Evolutionary conservation across 2,888 invertebrate genomes (phyloP), one percentile per base, ranked within the genome.

Genomic region (Deilephila porcellus): DNA sequence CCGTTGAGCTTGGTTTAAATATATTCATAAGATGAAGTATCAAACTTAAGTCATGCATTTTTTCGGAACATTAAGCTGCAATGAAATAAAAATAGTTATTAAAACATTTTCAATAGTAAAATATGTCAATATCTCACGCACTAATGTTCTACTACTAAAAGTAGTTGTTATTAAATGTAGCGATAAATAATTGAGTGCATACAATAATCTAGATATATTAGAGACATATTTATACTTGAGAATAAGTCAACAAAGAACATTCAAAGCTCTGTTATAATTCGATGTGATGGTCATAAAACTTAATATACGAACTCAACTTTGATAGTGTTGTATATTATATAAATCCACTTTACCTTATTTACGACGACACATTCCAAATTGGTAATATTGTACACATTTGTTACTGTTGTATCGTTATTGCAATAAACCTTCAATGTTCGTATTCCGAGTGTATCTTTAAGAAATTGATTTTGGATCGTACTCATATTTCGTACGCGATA

Each of bases 401-500:
- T 53, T 37, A 67, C 45, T 71, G 71, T 56, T 80, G 79, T 81
- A 85, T 82, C 80, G 79, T 83, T 83, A 86, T 83, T n/a, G 77
- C 76, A 75, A 71, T 80, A 77, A 82, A 86, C 85, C 81, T 84
- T 89, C 85, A 85, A 90, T 88, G 88, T 90, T 92, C 88, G 85
- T 86, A 85, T 81, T 80, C 60, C 79, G 81, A 78, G 77, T 77
- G 78, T 76, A 56, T 81, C 80, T 80, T 78, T 79, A 73, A 76
- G 74, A 78, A 83, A 83, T 84, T 82, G 67, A 83, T 79, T 82
- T 71, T 81, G 78, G 83, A 84, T 86, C 85, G 83, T 88, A 89
- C 86, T 87, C 85, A 83, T 81, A 85, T 25, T 67, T 67, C 52
- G 45, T 20, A 64, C 64, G 64, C 64, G 64, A 20, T 45, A 87